These are phyloP conservation scores for Verasper variegatus DNA, from an alignment of 2,113 vertebrate species.

Conservation along the genomic window DNA sequence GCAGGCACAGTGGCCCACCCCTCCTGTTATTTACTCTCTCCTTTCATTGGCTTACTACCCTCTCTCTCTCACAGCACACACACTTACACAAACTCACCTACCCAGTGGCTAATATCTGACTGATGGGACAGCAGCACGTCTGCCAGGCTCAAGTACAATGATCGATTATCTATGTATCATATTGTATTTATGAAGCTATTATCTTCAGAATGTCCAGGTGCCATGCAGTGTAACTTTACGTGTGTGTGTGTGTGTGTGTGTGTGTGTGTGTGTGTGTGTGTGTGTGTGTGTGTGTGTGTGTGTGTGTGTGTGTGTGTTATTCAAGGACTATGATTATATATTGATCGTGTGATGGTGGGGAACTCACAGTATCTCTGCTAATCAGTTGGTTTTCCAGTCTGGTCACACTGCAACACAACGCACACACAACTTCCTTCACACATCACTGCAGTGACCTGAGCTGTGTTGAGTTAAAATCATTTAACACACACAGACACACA, in stretches of 20 bases:
- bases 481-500: neutral
- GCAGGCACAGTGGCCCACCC: neutral
- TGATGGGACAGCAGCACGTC: slow-evolving; percentile 57
- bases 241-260: slow-evolving; percentile 10
- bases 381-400: slow-evolving; percentile 23
- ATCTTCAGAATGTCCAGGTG: slow-evolving; percentile 37
- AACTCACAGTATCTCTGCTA: slow-evolving; percentile 39
- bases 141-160: slow-evolving; percentile 53
- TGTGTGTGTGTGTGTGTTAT: slow-evolving; percentile 26
- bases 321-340: slow-evolving; percentile 48
- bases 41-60: slow-evolving; percentile 54
- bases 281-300: slow-evolving; percentile 10
- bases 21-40: slow-evolving; percentile 43
- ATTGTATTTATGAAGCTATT: slow-evolving; percentile 52
- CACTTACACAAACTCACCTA: slow-evolving; percentile 52
- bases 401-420: slow-evolving; percentile 14
- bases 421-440: slow-evolving; percentile 9
- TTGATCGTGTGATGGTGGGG: slow-evolving; percentile 38
- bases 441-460: slow-evolving; percentile 30
- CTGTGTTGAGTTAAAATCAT: slow-evolving; percentile 10
- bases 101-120: slow-evolving; percentile 70
- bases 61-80: slow-evolving; percentile 6
- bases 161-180: slow-evolving; percentile 54
- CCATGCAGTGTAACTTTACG: slow-evolving; percentile 13
- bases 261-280: slow-evolving; percentile 26